Base-by-base conservation (phyloP, 2,888 invertebrate genomes). In the Eubasilissa splendida region DNA sequence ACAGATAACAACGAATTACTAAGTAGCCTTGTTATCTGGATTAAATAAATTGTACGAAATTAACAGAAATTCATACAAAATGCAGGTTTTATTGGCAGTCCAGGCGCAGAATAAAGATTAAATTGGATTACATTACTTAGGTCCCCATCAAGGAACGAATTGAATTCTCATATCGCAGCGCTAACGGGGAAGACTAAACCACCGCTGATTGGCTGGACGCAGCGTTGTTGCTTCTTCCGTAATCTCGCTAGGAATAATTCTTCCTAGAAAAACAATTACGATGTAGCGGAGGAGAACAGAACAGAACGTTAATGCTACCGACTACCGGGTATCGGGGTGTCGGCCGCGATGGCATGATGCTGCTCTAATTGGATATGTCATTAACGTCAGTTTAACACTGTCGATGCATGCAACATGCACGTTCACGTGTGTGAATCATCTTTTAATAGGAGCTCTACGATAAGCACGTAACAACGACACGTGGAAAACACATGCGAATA, bases 151-250 rank as follows among this genome's bases (percentile, higher is more conserved):
- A 63, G 33, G 31, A 63, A 63, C 63, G 33, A 22, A 63, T 63
- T 63, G 63, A 63, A 63, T 63, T 63, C 63, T 63, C 63, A 63
- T 63, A 63, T 63, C 63, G 33, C 63, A 63, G 22, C 33, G 31
- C 63, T 63, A 63, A 63, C 63, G 63, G 63, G 22, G 63, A 63
- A 63, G 63, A 33, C 11, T 22, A 22, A 12, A 63, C 33, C 22
- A 42, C 63, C 33, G 63, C 22, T 63, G 63, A 63, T 63, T 63
- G 63, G 33, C 63, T 22, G 63, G 31, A 63, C 33, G 31, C 11
- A 31, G 22, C 60, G 60, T 31, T 60, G 22, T 31, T 63, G 0
- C 3, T 63, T 22, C 22, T 63, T 63, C 33, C 31, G 31, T 22
- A 63, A 33, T 63, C 33, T 11, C 33, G 22, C 31, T 22, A 22